Conservation (phyloP, 2,797 vertebrate species). For the Sebastes hubbsi region DNA sequence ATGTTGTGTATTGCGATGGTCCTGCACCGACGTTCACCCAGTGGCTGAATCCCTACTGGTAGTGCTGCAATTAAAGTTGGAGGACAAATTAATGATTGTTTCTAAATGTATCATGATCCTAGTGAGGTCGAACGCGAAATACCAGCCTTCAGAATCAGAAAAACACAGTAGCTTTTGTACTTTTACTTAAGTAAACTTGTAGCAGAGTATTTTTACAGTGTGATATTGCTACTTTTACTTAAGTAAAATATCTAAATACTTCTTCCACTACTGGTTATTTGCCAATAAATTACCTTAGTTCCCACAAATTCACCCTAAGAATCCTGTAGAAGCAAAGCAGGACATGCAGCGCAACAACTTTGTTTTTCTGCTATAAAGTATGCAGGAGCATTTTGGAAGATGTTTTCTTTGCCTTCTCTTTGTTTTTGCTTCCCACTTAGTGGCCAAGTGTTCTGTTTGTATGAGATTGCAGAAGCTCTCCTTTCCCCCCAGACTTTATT, state of each 20-base stretch:
- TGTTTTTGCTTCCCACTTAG: conserved; percentile 12
- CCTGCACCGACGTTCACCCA: neutral
- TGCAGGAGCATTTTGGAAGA: neutral
- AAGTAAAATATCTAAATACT: neutral
- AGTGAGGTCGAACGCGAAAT: neutral
- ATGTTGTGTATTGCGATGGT: neutral
- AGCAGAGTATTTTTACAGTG: neutral
- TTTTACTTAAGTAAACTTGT: neutral
- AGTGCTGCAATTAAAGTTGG: neutral
- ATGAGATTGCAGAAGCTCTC: neutral
- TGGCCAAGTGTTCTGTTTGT: neutral
- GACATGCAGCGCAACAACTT: neutral
- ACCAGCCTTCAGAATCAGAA: neutral
- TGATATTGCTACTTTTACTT: fast-evolving
- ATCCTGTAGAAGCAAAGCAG: neutral
- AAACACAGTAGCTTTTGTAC: too few relatives aligned
- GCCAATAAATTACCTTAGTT: neutral
- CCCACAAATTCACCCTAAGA: neutral
- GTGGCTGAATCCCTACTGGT: neutral
- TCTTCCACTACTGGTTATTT: neutral
- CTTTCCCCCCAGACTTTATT: neutral
- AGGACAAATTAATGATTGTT: neutral
- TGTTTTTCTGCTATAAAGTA: neutral
- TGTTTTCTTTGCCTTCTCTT: conserved; percentile 1
- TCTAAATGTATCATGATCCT: neutral